phyloP scores from a whole-genome alignment of 2,113 vertebrate species.

The Atrichornis clamosus region DNA sequence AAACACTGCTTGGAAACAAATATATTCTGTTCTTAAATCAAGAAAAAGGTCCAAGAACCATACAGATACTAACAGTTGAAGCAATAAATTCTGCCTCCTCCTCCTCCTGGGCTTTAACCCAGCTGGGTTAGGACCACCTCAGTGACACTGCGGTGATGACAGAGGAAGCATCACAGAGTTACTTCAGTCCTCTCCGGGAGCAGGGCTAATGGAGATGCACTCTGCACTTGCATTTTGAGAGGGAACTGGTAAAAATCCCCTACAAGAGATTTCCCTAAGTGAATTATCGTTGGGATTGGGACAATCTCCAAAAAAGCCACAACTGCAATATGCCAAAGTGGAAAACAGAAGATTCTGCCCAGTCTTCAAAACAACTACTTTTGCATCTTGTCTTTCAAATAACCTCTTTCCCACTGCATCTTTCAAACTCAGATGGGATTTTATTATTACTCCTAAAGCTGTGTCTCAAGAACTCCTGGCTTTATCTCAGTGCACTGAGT shows the following conservation, averaged over 20 bases:
- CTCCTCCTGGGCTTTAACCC: background rate
- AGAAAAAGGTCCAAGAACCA: background rate
- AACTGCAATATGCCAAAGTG: accelerated
- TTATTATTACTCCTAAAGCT: background rate
- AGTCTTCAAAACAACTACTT: background rate
- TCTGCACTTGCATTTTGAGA: background rate
- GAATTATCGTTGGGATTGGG: background rate
- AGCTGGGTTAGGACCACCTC: background rate
- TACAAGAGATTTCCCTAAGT: background rate
- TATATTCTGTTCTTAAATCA: background rate
- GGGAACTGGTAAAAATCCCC: background rate
- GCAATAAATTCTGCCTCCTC: background rate
- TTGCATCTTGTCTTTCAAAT: background rate
- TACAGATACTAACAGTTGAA: background rate
- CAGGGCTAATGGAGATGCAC: background rate
- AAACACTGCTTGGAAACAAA: background rate
- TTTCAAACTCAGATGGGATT: background rate
- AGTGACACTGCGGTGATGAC: background rate
- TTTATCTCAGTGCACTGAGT: background rate
- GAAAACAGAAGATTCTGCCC: background rate
- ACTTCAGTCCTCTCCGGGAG: background rate
- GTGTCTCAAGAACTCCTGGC: background rate
- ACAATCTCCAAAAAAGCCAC: background rate
- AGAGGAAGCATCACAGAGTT: background rate
- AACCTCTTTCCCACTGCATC: background rate